Evolutionary conservation across 23 tunicate genomes (phyloP).

Genomic region (Halocynthia roretzi): DNA sequence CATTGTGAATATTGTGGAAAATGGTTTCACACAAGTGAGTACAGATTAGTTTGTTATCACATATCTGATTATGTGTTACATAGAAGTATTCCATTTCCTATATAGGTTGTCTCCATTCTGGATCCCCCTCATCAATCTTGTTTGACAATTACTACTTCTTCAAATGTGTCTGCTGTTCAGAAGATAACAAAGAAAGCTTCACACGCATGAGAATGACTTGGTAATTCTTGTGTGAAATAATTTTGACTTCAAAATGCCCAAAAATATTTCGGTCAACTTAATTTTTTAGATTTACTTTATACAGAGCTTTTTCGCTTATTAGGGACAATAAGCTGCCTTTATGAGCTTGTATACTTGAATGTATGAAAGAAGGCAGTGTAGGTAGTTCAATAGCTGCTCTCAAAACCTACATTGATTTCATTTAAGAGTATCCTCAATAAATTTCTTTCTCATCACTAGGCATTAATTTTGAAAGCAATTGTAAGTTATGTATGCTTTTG

Average conservation of each 20-base stretch:
- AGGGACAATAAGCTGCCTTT: no score
- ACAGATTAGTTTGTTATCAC: not conserved
- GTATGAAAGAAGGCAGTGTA: no score
- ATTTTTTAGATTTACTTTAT: no score
- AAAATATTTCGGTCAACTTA: no score
- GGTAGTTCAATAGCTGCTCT: no score
- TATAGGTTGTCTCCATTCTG: constrained; percentile 73
- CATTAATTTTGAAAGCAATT: no score
- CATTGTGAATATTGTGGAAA: constrained; percentile 45
- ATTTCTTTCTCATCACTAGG: no score
- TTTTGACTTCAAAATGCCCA: not conserved
- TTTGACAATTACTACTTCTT: constrained; percentile 70
- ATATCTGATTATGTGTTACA: not conserved
- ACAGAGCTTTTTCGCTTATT: no score
- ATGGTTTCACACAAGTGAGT: constrained; percentile 72
- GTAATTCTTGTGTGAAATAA: constrained; percentile 16
- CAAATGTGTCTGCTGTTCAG: constrained; percentile 56
- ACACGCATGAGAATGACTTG: constrained; percentile 74
- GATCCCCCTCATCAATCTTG: constrained; percentile 56
- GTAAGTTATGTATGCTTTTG: no score
- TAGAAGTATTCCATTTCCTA: not conserved
- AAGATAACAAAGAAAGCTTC: constrained; percentile 44
- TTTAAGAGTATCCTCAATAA: no score
- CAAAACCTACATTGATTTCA: no score
- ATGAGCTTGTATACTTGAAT: no score